Conservation (phyloP, 2,888 invertebrate species). For the Podabrus alpinus region DNA sequence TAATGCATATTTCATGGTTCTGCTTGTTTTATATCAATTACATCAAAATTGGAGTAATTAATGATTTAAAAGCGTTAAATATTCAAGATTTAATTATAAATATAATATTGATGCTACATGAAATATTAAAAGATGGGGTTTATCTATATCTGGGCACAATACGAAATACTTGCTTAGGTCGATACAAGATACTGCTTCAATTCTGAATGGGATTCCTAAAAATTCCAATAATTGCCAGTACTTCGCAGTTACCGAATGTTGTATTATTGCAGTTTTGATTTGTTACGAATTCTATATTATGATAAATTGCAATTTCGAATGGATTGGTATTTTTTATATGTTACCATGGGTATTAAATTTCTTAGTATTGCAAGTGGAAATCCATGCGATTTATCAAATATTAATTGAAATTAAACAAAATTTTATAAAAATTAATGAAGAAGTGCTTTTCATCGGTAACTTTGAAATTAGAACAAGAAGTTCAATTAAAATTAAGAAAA, state of each 20-base stretch:
- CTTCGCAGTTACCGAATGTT: neutral
- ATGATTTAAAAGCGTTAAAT: neutral
- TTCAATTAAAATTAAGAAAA: neutral
- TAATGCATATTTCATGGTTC: neutral
- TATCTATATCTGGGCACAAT: neutral
- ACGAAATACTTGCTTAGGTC: neutral
- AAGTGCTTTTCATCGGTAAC: neutral
- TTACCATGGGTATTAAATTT: neutral
- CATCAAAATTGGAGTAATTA: neutral
- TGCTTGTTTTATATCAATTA: neutral
- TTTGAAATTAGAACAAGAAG: neutral
- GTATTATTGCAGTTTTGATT: neutral
- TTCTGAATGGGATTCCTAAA: neutral
- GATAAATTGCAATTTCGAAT: too few species aligned
- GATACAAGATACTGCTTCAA: neutral
- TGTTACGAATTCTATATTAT: neutral
- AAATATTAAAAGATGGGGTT: neutral
- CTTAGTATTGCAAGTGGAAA: neutral
- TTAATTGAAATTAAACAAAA: neutral
- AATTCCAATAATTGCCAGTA: neutral
- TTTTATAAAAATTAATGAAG: neutral
- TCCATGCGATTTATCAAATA: neutral
- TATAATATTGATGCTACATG: neutral
- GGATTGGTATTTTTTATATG: neutral
- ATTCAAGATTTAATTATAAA: neutral